Evolutionary conservation across 2,797 vertebrate genomes (phyloP).

Genomic region (Mastacembelus armatus): DNA sequence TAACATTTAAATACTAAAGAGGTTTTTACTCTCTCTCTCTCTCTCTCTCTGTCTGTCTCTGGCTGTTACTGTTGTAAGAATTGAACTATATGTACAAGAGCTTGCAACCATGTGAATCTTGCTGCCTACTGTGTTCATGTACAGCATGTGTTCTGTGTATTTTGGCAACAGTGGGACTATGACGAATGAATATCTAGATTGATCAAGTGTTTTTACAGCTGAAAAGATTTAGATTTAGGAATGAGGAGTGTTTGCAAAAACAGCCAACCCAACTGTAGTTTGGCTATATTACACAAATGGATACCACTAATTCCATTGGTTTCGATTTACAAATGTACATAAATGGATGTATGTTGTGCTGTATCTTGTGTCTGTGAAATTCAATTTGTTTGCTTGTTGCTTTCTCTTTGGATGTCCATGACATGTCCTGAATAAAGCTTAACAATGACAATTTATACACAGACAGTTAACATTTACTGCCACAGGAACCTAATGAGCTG

Average conservation of each 20-base stretch:
- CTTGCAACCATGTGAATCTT: neutral
- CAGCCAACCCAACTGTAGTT: constrained; percentile 45
- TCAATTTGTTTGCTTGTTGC: too few species aligned
- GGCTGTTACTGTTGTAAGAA: neutral
- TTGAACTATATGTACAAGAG: neutral
- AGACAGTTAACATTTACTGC: neutral
- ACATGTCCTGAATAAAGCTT: too few species aligned
- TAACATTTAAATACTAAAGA: neutral
- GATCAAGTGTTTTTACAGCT: constrained; percentile 74
- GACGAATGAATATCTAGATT: constrained; percentile 56
- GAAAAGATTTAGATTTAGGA: constrained; percentile 52
- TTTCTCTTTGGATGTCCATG: too few species aligned
- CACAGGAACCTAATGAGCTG: neutral
- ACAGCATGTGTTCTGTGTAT: constrained; percentile 47
- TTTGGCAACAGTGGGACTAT: constrained; percentile 50
- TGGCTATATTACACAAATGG: constrained; percentile 50
- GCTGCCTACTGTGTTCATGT: constrained; percentile 9
- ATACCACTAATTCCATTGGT: constrained; percentile 21
- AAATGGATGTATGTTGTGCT: neutral
- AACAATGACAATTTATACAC: neutral
- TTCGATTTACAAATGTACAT: constrained; percentile 4
- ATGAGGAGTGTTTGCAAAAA: constrained; percentile 64
- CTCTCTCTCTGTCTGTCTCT: neutral
- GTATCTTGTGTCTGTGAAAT: neutral
- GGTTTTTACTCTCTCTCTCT: too few species aligned